Base-by-base conservation (phyloP, 2,797 vertebrate species). In the Sciaenops ocellatus region DNA sequence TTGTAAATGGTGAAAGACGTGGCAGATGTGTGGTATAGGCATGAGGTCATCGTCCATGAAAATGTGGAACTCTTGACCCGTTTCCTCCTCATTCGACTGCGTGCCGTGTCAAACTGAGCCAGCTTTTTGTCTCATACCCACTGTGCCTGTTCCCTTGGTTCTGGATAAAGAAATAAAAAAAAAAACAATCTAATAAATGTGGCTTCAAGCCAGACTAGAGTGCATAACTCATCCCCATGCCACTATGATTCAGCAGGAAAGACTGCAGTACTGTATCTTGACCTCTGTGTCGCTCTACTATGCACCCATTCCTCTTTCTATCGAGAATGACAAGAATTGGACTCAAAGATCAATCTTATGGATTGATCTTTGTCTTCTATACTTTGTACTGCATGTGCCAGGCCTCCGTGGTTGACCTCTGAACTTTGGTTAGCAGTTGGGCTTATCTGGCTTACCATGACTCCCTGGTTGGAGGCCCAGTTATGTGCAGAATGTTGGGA, bases 181-280 rank as follows among this genome's bases (percentile, higher is more conserved):
- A 15, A 50, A 12, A 20, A 12, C 47, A 61, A 82, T 69, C 26
- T 30, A 66, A 75, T 83, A 78, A 85, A 55, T 15, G n/a, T 38
- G 17, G 42, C 50, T 65, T 55, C 5, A 34, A 51, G 57, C 56
- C 56, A 70, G 74, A 67, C 20, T n/a, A 30, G 6, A 59, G 55
- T 20, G 59, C 76, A 9, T 12, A 67, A 51, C 63, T 87, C 75
- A 50, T 68, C 50, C 52, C 80, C 84, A 28, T 59, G 56, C 79
- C 81, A 69, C 77, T 59, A 38, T 91, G 88, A 93, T 85, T 91
- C 91, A 92, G 84, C 87, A 86, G 76, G 57, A 90, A 83, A 69
- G 18, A 76, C 47, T 62, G 85, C 80, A 68, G 67, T 12, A 20
- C 46, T 28, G 46, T 64, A 50, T 78, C 79, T 26, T 16, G 38